Conservation (phyloP, 2,888 invertebrate genomes). For the Cantharis nigra region DNA sequence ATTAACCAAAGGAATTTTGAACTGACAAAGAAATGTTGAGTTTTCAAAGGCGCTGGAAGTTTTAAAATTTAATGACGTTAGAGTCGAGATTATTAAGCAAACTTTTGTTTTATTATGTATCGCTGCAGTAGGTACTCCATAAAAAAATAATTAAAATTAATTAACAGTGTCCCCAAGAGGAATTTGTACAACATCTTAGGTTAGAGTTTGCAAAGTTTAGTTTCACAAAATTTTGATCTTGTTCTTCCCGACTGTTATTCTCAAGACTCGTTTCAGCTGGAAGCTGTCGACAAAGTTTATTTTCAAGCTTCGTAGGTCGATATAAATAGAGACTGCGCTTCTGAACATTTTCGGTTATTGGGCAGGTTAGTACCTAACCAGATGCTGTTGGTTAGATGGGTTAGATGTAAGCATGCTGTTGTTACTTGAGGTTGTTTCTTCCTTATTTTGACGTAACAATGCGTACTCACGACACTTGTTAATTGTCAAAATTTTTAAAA, state of each 20-base stretch:
- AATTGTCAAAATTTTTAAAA: conserved; percentile 2
- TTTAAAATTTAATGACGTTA: neutral
- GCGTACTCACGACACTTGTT: conserved; percentile 23
- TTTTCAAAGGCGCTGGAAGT: neutral
- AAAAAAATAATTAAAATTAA: neutral
- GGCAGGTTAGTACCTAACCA: conserved; percentile 42
- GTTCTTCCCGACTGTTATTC: conserved; percentile 1
- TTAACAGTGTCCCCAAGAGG: neutral
- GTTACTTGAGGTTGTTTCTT: conserved; percentile 34
- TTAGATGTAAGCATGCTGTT: conserved; percentile 29
- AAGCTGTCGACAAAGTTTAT: conserved; percentile 38
- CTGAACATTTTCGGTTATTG: conserved; percentile 39
- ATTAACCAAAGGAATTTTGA: neutral
- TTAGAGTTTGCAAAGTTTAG: conserved; percentile 8
- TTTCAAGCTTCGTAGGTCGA: conserved; percentile 42
- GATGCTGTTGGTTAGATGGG: conserved; percentile 32
- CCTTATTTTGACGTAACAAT: conserved; percentile 41
- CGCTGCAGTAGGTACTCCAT: neutral
- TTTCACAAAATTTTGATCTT: conserved; percentile 29
- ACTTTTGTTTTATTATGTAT: neutral
- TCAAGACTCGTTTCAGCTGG: conserved; percentile 45
- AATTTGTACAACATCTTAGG: conserved; percentile 12
- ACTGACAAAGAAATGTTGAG: neutral
- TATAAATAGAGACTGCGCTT: conserved; percentile 45
- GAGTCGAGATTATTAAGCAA: neutral